These are phyloP conservation scores for Aphelocoma californica DNA, from an alignment of 2,797 vertebrate genomes.

Conservation along the genomic window DNA sequence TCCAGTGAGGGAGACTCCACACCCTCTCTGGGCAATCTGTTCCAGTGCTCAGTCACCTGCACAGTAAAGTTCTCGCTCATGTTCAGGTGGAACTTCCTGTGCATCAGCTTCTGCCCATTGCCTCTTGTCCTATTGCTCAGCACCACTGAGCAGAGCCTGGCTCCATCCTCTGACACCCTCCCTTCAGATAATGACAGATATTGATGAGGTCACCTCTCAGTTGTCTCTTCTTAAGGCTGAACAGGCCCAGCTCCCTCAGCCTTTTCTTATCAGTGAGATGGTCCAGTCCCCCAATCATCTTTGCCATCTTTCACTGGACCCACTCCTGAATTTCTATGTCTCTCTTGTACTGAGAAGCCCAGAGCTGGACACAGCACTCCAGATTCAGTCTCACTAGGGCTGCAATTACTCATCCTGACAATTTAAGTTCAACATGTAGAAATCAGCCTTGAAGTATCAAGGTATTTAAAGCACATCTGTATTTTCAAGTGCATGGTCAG, in stretches of 20 bases:
- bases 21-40: not conserved
- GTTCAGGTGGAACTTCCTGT: not conserved
- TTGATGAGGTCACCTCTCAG: not conserved
- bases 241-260: not conserved
- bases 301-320: not conserved
- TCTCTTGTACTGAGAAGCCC: not conserved
- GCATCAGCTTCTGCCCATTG: not conserved
- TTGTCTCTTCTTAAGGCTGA: accelerated
- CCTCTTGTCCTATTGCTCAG: not conserved
- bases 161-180: accelerated
- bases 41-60: accelerated
- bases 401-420: not conserved
- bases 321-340: accelerated
- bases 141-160: not conserved
- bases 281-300: too few relatives aligned
- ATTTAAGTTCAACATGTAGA: not conserved
- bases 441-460: not conserved
- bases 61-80: not conserved
- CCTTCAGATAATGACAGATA: not conserved
- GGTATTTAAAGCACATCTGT: not conserved
- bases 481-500: not conserved
- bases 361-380: not conserved
- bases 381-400: not conserved
- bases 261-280: not conserved
- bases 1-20: not conserved